Evolutionary conservation across 2,113 vertebrate genomes (phyloP), one percentile per base, ranked within the genome.

Genomic region (Cichladusa arquata): DNA sequence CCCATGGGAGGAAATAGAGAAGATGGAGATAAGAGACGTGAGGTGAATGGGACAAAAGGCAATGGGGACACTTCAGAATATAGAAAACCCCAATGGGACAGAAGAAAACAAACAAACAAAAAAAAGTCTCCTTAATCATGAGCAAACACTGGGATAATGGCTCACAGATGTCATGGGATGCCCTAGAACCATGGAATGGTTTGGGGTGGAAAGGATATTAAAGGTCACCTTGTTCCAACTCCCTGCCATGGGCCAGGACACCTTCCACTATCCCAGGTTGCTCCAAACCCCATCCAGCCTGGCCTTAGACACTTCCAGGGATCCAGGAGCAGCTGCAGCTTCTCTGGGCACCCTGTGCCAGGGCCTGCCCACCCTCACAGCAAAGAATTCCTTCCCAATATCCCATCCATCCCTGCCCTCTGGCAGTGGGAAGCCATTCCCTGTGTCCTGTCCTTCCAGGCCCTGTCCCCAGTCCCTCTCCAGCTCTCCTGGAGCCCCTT

Each of bases 201-300:
- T 67, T 74, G 33, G 17, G 7, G 3, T 60, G 19, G 17, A 67
- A 38, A 2, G 2, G 26, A 19, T 14, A 17, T 24, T 33, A 44
- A 42, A 50, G 4, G 2, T n/a, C n/a, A 38, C 10, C 36, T 11
- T 2, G 0, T 14, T 51, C 23, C 4, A 58, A 16, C 4, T 5
- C 10, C 18, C 24, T 69, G 9, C 4, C 19, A 15, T 12, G 9
- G 4, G 6, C 24, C 10, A 4, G 8, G 29, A 36, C 34, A 54
- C 4, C 25, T 40, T 16, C n/a, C n/a, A 15, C 6, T 54, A 4
- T 0, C 8, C 25, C 24, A 82, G 4, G 13, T 0, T 34, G 11
- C 24, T 67, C n/a, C 40, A 76, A 67, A 8, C 3, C 16, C n/a
- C 0, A 0, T 31, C 40, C 6, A 54, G 0, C 6, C 17, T 19